Evolutionary conservation across 2,888 invertebrate species (phyloP), one percentile per base, ranked within the genome.

Genomic region (Yponomeuta plumbellus): DNA sequence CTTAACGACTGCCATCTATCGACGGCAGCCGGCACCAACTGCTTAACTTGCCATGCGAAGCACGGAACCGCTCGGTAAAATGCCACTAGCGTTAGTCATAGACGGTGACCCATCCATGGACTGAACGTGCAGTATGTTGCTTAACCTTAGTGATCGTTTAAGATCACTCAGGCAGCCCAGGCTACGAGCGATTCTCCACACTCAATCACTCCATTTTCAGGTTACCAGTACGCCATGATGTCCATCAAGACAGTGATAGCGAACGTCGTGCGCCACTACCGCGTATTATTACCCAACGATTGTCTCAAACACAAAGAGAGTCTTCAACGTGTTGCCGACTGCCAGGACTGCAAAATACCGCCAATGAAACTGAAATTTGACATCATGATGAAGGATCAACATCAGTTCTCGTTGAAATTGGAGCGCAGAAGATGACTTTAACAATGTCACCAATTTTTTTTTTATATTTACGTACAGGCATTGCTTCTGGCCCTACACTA

Each of bases 341-440:
- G 23, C 10, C n/a, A 21, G 2, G 11, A 21, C 11, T 17, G 6
- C 21, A 44, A 40, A 39, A 67, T 62, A 21, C 70, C 69, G 6
- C 79, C 78, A 0, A 66, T 84, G 2, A 69, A 79, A 0, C 67
- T 81, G 17, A 77, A 79, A 66, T 80, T 73, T 62, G 77, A 79
- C 11, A 68, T 83, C 1, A 82, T 82, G 81, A 71, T 84, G 74
- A 80, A 80, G 67, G 74, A 83, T 57, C 74, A 76, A 0, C 74
- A 83, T n/a, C 75, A 79, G 21, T 83, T 78, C 58, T 70, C 75
- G 67, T 68, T 80, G 8, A 72, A 73, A 64, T 65, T 83, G 64
- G 74, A 78, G 67, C 65, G 71, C 44, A 77, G 81, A 17, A 52
- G 2, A 6, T 52, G 44, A 52, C 17, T 52, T 13, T 13, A 17